A percentile compares a stretch with the other conserved stretches of the same genome.
These are phyloP conservation scores for Nineta flava DNA, from an alignment of 2,888 invertebrate species.

Conservation along the genomic window DNA sequence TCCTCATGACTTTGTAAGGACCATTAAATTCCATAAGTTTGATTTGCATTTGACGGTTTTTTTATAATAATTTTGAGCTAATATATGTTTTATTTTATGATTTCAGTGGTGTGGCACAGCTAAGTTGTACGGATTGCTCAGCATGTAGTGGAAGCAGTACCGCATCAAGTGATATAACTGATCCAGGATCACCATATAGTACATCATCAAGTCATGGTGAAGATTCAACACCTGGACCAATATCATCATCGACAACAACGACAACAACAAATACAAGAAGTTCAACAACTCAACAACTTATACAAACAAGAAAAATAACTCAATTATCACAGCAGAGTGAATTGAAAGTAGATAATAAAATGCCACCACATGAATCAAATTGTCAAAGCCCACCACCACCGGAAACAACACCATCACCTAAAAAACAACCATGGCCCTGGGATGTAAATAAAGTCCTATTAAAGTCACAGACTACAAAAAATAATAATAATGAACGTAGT, in stretches of 20 bases:
- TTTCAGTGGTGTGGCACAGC: constrained; percentile 70
- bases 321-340: constrained; percentile 9
- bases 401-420: constrained; percentile 17
- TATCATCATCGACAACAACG: constrained; percentile 14
- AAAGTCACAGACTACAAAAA: background rate
- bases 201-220: constrained; percentile 37
- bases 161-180: constrained; percentile 64
- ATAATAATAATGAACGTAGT: too few relatives aligned
- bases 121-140: constrained; percentile 58
- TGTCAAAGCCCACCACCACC: constrained; percentile 7
- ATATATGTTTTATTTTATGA: constrained; percentile 15
- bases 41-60: too few relatives aligned
- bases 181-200: constrained; percentile 73
- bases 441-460: constrained; percentile 10
- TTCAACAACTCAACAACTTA: constrained; percentile 11
- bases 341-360: constrained; percentile 5
- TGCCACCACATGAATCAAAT: constrained; percentile 5
- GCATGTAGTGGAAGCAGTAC: constrained; percentile 41
- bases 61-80: too few relatives aligned
- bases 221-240: constrained; percentile 24
- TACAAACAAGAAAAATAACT: constrained; percentile 14
- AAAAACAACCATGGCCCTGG: constrained; percentile 19
- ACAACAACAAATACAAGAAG: constrained; percentile 9
- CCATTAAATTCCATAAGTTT: too few relatives aligned
- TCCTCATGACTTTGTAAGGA: too few relatives aligned